phyloP scores from a whole-genome alignment of 2,888 invertebrate species.

The Amphipyra tragopoginis region DNA sequence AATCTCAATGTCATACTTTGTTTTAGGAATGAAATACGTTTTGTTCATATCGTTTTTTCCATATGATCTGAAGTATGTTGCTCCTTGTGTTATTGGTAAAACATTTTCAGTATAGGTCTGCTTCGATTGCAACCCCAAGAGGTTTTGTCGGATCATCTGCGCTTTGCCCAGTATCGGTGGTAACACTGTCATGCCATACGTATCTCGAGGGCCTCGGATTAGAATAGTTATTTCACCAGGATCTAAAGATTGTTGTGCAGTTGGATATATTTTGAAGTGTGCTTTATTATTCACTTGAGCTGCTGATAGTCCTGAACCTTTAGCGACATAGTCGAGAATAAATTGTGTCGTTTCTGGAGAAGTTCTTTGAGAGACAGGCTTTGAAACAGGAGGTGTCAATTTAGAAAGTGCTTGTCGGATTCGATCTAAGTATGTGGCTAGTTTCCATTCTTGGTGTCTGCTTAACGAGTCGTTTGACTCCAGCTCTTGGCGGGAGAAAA shows the following conservation, averaged over 20 bases:
- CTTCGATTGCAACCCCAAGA: constrained; percentile 80
- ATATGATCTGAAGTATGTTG: constrained; percentile 81
- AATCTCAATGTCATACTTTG: constrained; percentile 87
- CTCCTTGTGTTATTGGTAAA: constrained; percentile 83
- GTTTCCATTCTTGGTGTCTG: constrained; percentile 88
- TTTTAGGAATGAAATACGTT: constrained; percentile 85
- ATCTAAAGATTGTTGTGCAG: constrained; percentile 84
- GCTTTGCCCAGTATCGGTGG: constrained; percentile 86
- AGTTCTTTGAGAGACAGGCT: constrained; percentile 75
- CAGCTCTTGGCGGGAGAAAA: constrained; percentile 89
- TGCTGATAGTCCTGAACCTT: constrained; percentile 90
- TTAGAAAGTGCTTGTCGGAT: constrained; percentile 84
- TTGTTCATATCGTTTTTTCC: constrained; percentile 85
- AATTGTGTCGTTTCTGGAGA: constrained; percentile 79
- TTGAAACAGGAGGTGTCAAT: constrained; percentile 81
- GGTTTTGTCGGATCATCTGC: constrained; percentile 83
- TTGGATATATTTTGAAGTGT: constrained; percentile 90
- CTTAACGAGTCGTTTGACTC: constrained; percentile 84
- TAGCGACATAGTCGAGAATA: constrained; percentile 89
- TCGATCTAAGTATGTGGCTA: constrained; percentile 87
- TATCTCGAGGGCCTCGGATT: constrained; percentile 85
- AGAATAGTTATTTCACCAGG: constrained; percentile 85
- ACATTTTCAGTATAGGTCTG: constrained; percentile 78
- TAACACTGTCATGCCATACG: constrained; percentile 82
- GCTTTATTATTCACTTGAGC: constrained; percentile 89